phyloP scores from a whole-genome alignment of 2,888 invertebrate genomes.

The Lycophotia porphyrea region DNA sequence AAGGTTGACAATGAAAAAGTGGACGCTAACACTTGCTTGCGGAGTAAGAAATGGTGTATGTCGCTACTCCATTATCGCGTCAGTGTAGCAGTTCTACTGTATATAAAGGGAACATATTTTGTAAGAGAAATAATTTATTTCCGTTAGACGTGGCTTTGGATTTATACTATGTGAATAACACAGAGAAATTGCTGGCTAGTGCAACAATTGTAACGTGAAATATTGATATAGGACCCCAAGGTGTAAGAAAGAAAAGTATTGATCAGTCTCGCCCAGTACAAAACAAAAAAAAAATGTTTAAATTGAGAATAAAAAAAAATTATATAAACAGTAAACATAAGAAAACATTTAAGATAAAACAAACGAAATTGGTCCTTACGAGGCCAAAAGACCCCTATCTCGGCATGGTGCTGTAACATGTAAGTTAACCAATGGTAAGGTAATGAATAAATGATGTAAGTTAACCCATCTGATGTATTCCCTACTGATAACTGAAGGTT shows the following conservation, averaged over 20 bases:
- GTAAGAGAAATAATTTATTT: slow-evolving; percentile 42
- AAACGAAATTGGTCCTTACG: too few species aligned
- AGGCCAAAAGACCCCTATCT: too few species aligned
- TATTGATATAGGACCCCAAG: neutral
- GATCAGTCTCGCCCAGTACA: too few species aligned
- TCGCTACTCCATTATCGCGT: slow-evolving; percentile 58
- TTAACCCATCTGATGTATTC: neutral
- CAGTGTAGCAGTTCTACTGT: slow-evolving; percentile 36
- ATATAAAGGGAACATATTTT: slow-evolving; percentile 38
- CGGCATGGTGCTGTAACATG: too few species aligned
- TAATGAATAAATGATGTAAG: too few species aligned
- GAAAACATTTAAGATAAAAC: too few species aligned
- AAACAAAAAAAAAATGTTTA: too few species aligned
- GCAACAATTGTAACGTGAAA: neutral
- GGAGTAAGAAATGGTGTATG: slow-evolving; percentile 62
- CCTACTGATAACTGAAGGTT: neutral
- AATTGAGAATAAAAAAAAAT: too few species aligned
- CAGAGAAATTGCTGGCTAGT: neutral
- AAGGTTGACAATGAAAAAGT: slow-evolving; percentile 63
- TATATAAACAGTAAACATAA: too few species aligned
- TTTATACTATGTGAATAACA: slow-evolving; percentile 34
- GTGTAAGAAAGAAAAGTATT: neutral
- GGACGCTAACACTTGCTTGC: slow-evolving; percentile 46
- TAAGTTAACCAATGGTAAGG: too few species aligned
- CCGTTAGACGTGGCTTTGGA: slow-evolving; percentile 26